phyloP scores from a whole-genome alignment of 1,140 invertebrate genomes.

The Drosophila kurseongensis region DNA sequence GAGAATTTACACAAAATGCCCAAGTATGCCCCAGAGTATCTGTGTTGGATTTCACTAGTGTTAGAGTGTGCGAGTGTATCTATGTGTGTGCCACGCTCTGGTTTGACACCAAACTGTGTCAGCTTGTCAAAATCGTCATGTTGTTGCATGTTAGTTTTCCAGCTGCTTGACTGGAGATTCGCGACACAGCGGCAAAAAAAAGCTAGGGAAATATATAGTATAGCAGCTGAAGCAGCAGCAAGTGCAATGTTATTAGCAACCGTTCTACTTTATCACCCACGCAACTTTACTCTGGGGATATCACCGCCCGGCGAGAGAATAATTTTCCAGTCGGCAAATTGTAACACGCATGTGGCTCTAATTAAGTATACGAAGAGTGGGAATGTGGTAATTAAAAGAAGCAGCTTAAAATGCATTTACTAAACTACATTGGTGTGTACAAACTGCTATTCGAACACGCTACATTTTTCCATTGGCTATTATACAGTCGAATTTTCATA shows the following conservation, averaged over 20 bases:
- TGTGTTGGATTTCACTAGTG: background rate
- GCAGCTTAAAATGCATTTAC: constrained; percentile 11
- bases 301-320: constrained; percentile 2
- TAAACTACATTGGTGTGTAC: background rate
- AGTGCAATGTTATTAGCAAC: constrained; percentile 60
- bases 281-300: constrained; percentile 8
- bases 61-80: constrained; percentile 11
- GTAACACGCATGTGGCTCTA: constrained; percentile 18
- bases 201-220: background rate
- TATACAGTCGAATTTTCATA: no score
- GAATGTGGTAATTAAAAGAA: constrained; percentile 13
- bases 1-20: constrained; percentile 70
- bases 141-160: constrained; percentile 78
- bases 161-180: constrained; percentile 68
- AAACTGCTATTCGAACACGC: background rate
- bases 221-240: constrained; percentile 10
- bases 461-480: no score
- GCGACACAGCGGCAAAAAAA: constrained; percentile 29
- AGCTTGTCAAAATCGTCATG: constrained; percentile 81
- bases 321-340: constrained; percentile 29
- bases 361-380: constrained; percentile 10
- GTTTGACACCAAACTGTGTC: constrained; percentile 80
- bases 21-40: constrained; percentile 33
- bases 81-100: constrained; percentile 36
- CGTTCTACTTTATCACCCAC: constrained; percentile 35